Evolutionary conservation across 2,113 vertebrate species (phyloP), one percentile per base, ranked within the genome.

Genomic region (Mobula hypostoma): DNA sequence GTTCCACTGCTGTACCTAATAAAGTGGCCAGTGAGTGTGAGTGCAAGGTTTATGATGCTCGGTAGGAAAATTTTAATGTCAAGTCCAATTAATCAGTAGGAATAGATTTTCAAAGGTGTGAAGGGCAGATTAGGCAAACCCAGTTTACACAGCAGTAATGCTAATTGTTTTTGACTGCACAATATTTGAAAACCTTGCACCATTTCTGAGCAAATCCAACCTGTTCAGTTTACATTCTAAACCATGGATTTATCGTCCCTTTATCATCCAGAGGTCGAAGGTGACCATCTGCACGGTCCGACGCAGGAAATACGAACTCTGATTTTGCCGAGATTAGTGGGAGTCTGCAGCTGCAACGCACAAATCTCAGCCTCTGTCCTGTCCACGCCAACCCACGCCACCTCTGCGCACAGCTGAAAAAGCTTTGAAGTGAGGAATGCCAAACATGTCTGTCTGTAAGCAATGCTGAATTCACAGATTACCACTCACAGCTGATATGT

Each of bases 341-440:
- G 90, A 68, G 68, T 40, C 66, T 72, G 8, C 63, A 93, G 90
- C 90, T 93, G 32, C 90, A 48, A 74, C 85, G 48, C 66, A 40
- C 90, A 74, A 93, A 74, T 74, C 63, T 74, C 72, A n/a, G 66
- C 90, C 87, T 72, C 32, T 93, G 66, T 92, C 63, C 70, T 36
- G 21, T 92, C 68, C 7, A 40, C 90, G 8, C 68, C 90, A 93
- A 72, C 17, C 66, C 58, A 70, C 36, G 66, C 68, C 8, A 32
- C 66, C 17, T 48, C 68, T 72, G 48, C 11, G 24, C 48, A 48
- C 63, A 93, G 90, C n/a, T 93, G 7, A 72, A 27, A 36, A 21
- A 72, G 17, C 36, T 93, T 93, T 74, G 90, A 93, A 93, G 90
- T 48, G 66, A 93, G 90, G 90, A 93, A 93, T 93, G n/a, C 17